phyloP scores from a whole-genome alignment of 2,888 invertebrate genomes.

The Apamea epomidion region DNA sequence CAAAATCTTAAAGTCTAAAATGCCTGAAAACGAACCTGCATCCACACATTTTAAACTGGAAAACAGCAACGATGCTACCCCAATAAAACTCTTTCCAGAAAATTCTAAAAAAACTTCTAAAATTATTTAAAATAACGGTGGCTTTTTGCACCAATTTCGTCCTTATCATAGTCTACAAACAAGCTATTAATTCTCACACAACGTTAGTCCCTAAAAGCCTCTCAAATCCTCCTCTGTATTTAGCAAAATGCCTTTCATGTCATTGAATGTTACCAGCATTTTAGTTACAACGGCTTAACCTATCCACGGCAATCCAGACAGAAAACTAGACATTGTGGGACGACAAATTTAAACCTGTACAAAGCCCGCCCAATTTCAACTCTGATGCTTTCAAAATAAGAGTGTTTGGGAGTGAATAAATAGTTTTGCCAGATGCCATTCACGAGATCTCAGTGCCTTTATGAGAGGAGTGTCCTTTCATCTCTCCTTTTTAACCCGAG shows the following conservation, averaged over 20 bases:
- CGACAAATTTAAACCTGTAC: conserved; percentile 39
- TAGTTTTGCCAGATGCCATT: conserved; percentile 71
- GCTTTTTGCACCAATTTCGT: not conserved
- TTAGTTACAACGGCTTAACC: conserved; percentile 80
- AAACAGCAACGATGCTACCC: not conserved
- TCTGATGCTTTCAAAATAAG: conserved; percentile 51
- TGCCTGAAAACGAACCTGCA: no score
- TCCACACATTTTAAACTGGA: not conserved
- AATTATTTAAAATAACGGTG: not conserved
- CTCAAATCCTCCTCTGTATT: conserved; percentile 59
- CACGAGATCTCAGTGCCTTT: conserved; percentile 79
- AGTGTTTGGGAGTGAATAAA: conserved; percentile 54
- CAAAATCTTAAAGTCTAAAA: not conserved
- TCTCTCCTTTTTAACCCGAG: conserved; percentile 84
- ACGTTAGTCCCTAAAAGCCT: conserved; percentile 46
- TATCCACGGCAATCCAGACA: conserved; percentile 81
- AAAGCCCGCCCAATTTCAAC: conserved; percentile 15
- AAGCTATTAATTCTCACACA: conserved; percentile 49
- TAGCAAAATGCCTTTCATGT: conserved; percentile 66
- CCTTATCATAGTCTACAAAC: conserved; percentile 42
- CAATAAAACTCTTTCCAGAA: not conserved
- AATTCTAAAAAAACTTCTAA: not conserved
- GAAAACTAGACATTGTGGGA: conserved; percentile 81
- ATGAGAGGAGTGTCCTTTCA: conserved; percentile 85
- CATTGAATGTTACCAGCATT: conserved; percentile 73